Base-by-base conservation (phyloP, 2,888 invertebrate species). In the Cantharis nigra region DNA sequence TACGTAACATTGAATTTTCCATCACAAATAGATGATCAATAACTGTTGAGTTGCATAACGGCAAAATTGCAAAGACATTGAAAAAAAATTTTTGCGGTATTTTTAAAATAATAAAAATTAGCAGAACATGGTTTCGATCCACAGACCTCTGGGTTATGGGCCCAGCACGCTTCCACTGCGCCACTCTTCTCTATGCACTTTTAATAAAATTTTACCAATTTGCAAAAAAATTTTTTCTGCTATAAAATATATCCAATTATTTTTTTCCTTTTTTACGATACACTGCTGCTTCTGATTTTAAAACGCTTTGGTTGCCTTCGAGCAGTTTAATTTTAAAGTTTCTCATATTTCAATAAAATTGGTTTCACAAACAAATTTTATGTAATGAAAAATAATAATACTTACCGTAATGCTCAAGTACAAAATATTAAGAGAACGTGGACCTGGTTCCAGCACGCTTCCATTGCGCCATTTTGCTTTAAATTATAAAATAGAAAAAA, bases 71-170 rank as follows among this genome's bases (percentile, higher is more conserved):
- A 4, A 5, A 33, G 5, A 13, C 13, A 33, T 33, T 33, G 3
- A 9, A 26, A 1, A 26, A 26, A 26, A 1, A 33, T 10, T 9
- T 30, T 30, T 10, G 0, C 10, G 3, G 0, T 30, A 30, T 30
- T 30, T 30, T 30, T 3, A 2, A 30, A 0, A 30, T 11, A 30
- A 30, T 63, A 72, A 76, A 64, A 16, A 11, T 13, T 93, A 93
- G 93, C 93, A 93, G 93, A 93, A 93, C 94, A 93, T 94, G 93
- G 94, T 94, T 94, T 94, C 94, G 93, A 94, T 94, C 94, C 93
- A 95, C 95, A 94, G 94, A 95, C 93, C 95, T 95, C 95, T 95
- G 94, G 94, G 93, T 94, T 94, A 93, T 94, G 93, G 93, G 93
- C 93, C 93, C 93, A 93, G 93, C 93, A 93, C 93, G 93, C 93